Percentiles rank a stretch among this genome's conserved stretches.
Evolutionary conservation across 2,888 invertebrate genomes (phyloP).

Genomic region (Cryptocephalus primarius): DNA sequence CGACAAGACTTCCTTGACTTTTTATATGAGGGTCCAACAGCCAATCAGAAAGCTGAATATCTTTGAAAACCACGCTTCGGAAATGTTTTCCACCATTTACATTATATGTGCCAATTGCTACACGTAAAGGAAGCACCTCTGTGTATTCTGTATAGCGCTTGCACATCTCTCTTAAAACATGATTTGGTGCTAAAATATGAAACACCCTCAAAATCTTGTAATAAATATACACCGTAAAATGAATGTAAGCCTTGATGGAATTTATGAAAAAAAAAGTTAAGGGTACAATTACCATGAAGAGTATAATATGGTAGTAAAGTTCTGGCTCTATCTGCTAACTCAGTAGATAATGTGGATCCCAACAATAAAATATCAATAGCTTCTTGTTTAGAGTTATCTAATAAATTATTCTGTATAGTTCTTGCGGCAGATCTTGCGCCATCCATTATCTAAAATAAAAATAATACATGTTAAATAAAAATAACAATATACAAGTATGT

Average conservation of each 20-base stretch:
- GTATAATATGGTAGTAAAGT: slow-evolving; percentile 78
- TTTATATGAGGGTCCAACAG: slow-evolving; percentile 69
- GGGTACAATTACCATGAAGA: slow-evolving; percentile 51
- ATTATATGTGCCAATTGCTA: slow-evolving; percentile 95
- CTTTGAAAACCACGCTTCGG: slow-evolving; percentile 89
- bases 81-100: slow-evolving; percentile 99
- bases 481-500: not conserved
- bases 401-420: slow-evolving; percentile 96
- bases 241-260: too few relatives aligned
- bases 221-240: too few relatives aligned
- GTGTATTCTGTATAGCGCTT: slow-evolving; percentile 71
- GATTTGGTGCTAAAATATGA: slow-evolving; percentile 54
- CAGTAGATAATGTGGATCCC: slow-evolving; percentile 85
- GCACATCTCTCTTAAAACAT: slow-evolving; percentile 75
- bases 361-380: slow-evolving; percentile 92
- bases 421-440: slow-evolving; percentile 95
- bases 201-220: too few relatives aligned
- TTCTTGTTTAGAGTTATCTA: slow-evolving; percentile 94
- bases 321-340: slow-evolving; percentile 83
- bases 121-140: slow-evolving; percentile 55
- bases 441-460: slow-evolving; percentile 64
- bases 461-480: slow-evolving; percentile 1
- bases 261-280: too few relatives aligned
- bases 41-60: slow-evolving; percentile 79
- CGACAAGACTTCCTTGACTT: slow-evolving; percentile 36